A percentile compares a stretch with the other conserved stretches of the same genome.
Evolutionary conservation across 2,113 vertebrate genomes (phyloP).

Genomic region (Gymnocephalus cernua): DNA sequence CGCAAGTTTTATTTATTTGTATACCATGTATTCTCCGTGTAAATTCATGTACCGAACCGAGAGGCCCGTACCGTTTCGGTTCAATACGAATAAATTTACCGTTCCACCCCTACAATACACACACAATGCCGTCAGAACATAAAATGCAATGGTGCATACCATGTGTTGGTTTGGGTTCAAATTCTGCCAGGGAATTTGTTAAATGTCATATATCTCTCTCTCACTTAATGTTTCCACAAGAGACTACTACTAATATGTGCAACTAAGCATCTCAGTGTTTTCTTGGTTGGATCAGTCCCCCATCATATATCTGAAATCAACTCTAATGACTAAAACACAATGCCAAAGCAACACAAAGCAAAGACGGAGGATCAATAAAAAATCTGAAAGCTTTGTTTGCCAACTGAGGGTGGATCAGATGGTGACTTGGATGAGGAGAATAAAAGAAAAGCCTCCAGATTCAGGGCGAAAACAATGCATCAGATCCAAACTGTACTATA

Average conservation of each 20-base stretch:
- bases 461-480: conserved; percentile 25
- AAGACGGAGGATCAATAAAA: conserved; percentile 49
- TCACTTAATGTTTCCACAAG: not conserved
- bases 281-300: conserved; percentile 4
- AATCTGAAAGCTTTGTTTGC: conserved; percentile 9
- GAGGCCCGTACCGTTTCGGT: too few relatives aligned
- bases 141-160: not conserved
- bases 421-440: conserved; percentile 25
- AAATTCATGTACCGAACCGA: too few relatives aligned
- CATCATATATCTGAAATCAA: conserved; percentile 14
- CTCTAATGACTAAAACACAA: conserved; percentile 34
- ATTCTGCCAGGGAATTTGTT: not conserved
- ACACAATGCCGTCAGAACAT: not conserved
- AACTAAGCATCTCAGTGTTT: conserved; percentile 7
- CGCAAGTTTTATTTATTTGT: too few relatives aligned
- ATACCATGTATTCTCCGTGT: too few relatives aligned
- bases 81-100: too few relatives aligned
- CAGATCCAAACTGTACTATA: conserved; percentile 24
- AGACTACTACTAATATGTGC: not conserved
- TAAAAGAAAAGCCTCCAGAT: conserved; percentile 41
- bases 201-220: not conserved
- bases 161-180: not conserved
- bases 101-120: too few relatives aligned
- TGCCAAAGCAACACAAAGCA: conserved; percentile 24
- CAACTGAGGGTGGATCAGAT: conserved; percentile 45